phyloP scores from a whole-genome alignment of 1,140 invertebrate genomes.

The Eumaeus atala region DNA sequence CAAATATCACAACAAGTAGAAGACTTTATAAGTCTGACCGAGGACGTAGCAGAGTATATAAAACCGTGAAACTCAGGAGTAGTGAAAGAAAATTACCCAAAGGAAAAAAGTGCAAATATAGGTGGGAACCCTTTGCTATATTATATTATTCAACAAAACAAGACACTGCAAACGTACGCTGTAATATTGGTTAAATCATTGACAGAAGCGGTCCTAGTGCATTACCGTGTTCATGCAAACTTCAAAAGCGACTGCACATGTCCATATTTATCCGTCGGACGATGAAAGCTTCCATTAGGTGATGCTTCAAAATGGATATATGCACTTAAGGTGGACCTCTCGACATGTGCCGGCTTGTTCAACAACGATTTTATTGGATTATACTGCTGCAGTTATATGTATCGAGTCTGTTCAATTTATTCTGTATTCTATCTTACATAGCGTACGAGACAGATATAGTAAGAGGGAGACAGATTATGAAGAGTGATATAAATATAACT shows the following conservation, averaged over 20 bases:
- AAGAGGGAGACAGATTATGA: too few species aligned
- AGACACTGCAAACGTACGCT: conserved; percentile 32
- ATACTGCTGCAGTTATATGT: too few species aligned
- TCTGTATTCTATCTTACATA: too few species aligned
- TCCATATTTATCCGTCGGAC: conserved; percentile 51
- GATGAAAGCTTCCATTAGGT: conserved; percentile 57
- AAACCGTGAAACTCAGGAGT: too few species aligned
- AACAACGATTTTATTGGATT: not conserved
- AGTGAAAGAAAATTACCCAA: too few species aligned
- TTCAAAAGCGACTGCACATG: conserved; percentile 57
- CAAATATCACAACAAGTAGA: too few species aligned
- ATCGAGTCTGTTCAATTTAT: too few species aligned
- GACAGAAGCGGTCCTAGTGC: conserved; percentile 41
- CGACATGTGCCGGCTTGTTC: conserved; percentile 16
- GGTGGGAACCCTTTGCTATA: not conserved
- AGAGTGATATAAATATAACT: too few species aligned
- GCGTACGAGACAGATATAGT: too few species aligned
- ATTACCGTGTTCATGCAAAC: conserved; percentile 50
- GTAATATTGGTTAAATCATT: conserved; percentile 50
- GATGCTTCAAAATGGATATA: conserved; percentile 42
- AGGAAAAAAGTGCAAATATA: too few species aligned
- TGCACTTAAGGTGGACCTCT: conserved; percentile 45
- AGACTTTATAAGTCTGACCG: too few species aligned
- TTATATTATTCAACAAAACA: conserved; percentile 18
- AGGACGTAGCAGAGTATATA: too few species aligned